These are phyloP conservation scores for Ladona fulva DNA, from an alignment of 1,140 invertebrate genomes.

Conservation along the genomic window DNA sequence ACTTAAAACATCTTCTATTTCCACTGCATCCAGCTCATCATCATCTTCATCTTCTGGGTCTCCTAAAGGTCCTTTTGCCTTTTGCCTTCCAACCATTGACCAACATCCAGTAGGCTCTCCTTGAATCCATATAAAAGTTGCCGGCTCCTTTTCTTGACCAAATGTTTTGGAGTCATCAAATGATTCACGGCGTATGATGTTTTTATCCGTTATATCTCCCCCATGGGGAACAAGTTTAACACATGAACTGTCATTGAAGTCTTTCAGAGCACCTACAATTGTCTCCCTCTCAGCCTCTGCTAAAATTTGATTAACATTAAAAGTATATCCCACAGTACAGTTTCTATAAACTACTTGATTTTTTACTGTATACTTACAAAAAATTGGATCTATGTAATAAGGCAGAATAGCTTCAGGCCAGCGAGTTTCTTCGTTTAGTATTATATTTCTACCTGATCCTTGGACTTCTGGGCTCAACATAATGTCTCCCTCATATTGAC, in stretches of 20 bases:
- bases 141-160: not conserved
- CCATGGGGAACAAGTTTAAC: slow-evolving; percentile 47
- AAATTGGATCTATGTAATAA: slow-evolving; percentile 12
- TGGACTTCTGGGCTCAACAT: not conserved
- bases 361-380: not conserved
- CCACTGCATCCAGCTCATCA: not conserved
- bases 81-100: slow-evolving; percentile 43
- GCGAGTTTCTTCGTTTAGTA: not conserved
- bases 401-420: slow-evolving; percentile 13
- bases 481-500: not conserved
- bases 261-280: slow-evolving; percentile 40
- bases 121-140: slow-evolving; percentile 34
- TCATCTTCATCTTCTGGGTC: not conserved
- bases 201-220: slow-evolving; percentile 35
- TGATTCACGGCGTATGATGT: not conserved
- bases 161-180: not conserved
- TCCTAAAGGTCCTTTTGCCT: slow-evolving; percentile 17
- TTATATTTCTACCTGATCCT: not conserved
- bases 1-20: not conserved
- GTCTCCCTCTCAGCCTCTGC: slow-evolving; percentile 38
- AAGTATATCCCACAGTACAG: not conserved
- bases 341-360: not conserved
- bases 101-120: slow-evolving; percentile 40
- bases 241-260: slow-evolving; percentile 49
- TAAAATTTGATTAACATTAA: slow-evolving; percentile 25